Percentiles rank a stretch among this genome's conserved stretches.
Conservation (phyloP, 2,113 vertebrate species). For the Bolborhynchus lineola region DNA sequence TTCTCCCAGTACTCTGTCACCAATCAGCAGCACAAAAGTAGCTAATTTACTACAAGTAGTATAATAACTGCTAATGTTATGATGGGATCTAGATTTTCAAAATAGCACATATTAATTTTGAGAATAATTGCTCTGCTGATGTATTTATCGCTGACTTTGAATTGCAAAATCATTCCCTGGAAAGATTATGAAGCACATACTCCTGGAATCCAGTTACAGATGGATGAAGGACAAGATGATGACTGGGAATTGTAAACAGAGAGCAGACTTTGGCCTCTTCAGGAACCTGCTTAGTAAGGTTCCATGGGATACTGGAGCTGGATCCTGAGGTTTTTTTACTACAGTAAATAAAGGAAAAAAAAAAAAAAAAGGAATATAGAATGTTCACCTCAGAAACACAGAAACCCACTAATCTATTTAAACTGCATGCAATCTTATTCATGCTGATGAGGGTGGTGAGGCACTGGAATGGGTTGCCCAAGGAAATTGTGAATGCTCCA, state of each 20-base stretch:
- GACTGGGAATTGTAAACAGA: background rate
- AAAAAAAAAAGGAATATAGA: background rate
- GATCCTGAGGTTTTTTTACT: too few relatives aligned
- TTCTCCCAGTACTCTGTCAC: background rate
- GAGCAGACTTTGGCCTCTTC: too few relatives aligned
- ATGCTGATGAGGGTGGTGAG: background rate
- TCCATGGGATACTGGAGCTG: too few relatives aligned
- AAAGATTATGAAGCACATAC: background rate
- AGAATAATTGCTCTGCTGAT: background rate
- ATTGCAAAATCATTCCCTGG: background rate
- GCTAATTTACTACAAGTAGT: background rate
- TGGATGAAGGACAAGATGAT: background rate
- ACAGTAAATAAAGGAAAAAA: background rate
- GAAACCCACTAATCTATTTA: background rate
- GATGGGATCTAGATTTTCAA: slow-evolving; percentile 14
- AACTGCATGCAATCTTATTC: background rate
- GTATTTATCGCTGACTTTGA: background rate
- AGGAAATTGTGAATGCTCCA: background rate
- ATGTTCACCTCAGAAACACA: background rate
- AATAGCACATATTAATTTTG: background rate
- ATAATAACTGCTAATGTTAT: background rate
- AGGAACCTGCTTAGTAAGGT: too few relatives aligned
- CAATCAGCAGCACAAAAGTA: background rate
- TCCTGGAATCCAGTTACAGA: background rate
- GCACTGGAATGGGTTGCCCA: background rate